Percentiles rank a stretch among this genome's conserved stretches.
Evolutionary conservation across 2,888 invertebrate species (phyloP).

Genomic region (Pharmacophagus antenor): DNA sequence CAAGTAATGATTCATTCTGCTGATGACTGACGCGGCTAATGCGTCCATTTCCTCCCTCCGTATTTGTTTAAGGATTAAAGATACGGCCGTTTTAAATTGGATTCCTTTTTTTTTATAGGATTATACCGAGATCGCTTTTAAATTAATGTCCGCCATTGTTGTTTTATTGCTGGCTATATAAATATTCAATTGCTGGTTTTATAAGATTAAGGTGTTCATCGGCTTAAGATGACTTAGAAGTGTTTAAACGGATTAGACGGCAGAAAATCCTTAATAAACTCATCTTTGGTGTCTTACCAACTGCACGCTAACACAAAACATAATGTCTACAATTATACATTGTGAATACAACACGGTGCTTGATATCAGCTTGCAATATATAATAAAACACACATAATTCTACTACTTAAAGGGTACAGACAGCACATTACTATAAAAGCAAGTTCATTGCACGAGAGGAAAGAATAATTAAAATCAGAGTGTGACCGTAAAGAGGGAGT

Average conservation of each 20-base stretch:
- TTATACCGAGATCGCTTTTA: constrained; percentile 36
- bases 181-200: constrained; percentile 14
- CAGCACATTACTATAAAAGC: constrained; percentile 5
- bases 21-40: constrained; percentile 80
- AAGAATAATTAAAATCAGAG: constrained; percentile 20
- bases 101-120: constrained; percentile 41
- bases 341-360: background rate
- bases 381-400: too few species aligned
- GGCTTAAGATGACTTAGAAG: constrained; percentile 22
- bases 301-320: constrained; percentile 17
- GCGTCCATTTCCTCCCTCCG: constrained; percentile 59
- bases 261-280: constrained; percentile 7
- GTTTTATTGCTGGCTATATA: constrained; percentile 12
- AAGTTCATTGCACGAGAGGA: constrained; percentile 16
- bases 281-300: constrained; percentile 13
- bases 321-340: background rate
- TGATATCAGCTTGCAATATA: too few species aligned
- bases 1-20: constrained; percentile 81
- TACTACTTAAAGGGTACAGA: background rate
- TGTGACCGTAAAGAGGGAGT: constrained; percentile 27
- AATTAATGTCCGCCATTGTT: constrained; percentile 30
- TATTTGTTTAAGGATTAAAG: constrained; percentile 67
- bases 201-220: constrained; percentile 16
- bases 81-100: constrained; percentile 52
- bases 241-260: constrained; percentile 12